Evolutionary conservation across 2,113 vertebrate genomes (phyloP).

Genomic region (Pterophyllum scalare): DNA sequence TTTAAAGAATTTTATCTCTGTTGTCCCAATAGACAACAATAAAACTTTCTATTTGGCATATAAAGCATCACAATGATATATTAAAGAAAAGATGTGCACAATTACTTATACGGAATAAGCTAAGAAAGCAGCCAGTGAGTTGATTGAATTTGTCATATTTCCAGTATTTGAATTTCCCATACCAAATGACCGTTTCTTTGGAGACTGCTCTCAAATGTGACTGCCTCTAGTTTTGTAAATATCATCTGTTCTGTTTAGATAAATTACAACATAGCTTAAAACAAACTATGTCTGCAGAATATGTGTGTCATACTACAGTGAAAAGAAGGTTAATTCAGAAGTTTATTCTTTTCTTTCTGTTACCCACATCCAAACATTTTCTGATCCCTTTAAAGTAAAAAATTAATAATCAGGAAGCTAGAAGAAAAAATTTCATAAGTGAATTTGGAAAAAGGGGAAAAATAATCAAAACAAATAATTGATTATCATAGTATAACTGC

Average conservation of each 20-base stretch:
- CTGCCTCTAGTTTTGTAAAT: neutral
- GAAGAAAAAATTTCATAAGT: no score
- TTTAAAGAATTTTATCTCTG: conserved; percentile 34
- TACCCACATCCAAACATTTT: neutral
- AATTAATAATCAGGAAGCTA: no score
- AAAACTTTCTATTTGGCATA: neutral
- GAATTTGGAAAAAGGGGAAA: no score
- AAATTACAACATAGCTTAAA: neutral
- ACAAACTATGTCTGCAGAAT: neutral
- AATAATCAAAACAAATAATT: neutral
- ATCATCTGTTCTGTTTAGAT: neutral
- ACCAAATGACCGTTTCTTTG: neutral
- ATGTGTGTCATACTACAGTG: neutral
- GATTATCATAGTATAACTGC: no score
- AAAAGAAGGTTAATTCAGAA: neutral
- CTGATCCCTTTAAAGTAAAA: neutral
- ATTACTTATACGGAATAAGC: neutral
- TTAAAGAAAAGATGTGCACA: neutral
- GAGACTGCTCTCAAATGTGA: neutral
- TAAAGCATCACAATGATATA: neutral
- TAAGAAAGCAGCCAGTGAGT: neutral
- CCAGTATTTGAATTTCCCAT: neutral
- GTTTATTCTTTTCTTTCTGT: neutral
- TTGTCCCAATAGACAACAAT: neutral
- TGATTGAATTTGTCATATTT: neutral